Evolutionary conservation across 2,113 vertebrate species (phyloP).

Genomic region (Marmota monax): DNA sequence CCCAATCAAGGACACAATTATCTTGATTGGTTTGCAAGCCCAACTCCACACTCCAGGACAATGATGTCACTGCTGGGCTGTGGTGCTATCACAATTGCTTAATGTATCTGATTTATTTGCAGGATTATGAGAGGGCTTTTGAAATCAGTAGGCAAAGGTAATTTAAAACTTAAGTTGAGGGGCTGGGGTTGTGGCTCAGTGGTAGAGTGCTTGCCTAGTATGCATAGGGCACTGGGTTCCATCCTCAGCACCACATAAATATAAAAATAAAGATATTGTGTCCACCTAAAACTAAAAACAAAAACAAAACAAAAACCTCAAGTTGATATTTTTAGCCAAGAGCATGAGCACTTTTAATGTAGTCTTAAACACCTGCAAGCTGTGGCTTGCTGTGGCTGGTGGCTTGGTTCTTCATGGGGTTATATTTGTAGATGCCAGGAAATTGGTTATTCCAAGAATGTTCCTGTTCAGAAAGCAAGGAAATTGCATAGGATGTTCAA

Average conservation of each 20-base stretch:
- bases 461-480: not conserved
- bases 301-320: not conserved
- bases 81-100: not conserved
- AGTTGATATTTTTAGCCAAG: constrained; percentile 33
- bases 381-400: not conserved
- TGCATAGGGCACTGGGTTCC: too few species aligned
- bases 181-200: too few species aligned
- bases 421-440: not conserved
- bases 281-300: too few species aligned
- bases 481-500: not conserved
- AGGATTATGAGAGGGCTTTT: not conserved
- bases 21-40: not conserved
- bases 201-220: too few species aligned
- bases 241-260: too few species aligned
- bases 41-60: not conserved
- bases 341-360: not conserved
- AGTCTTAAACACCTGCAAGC: not conserved
- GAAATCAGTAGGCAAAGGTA: constrained; percentile 59
- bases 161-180: not conserved
- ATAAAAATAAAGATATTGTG: too few species aligned
- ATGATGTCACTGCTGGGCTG: not conserved
- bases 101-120: constrained; percentile 55
- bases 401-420: not conserved
- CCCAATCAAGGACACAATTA: not conserved
- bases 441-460: not conserved